Evolutionary conservation across 2,797 vertebrate species (phyloP), one percentile per base, ranked within the genome.

Genomic region (Xyrichtys novacula): DNA sequence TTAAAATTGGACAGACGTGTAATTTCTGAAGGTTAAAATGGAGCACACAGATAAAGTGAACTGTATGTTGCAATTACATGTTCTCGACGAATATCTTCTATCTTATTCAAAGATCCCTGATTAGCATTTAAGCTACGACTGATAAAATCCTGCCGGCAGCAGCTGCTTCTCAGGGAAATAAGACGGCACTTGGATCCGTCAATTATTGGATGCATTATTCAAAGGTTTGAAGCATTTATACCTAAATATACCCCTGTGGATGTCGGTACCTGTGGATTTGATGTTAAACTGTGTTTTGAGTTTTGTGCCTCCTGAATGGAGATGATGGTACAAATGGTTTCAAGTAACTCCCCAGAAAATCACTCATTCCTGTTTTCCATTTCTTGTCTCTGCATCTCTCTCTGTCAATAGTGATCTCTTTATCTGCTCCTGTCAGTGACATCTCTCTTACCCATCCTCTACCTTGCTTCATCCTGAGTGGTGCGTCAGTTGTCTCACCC

Each of bases 131-230:
- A 20, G 19, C 43, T 38, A 42, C 1, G 14, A 17, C 15, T 15
- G 31, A 61, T 43, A 16, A 62, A 28, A 47, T 17, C 61, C 40
- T 55, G 23, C 56, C 73, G 40, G 38, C 43, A 60, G 43, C 60
- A 46, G 28, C 22, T 10, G 29, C 23, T 43, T 38, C 23, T 42
- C 39, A 6, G 32, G 29, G n/a, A 56, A 23, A 70, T 60, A 23
- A 2, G 17, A 12, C 10, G 4, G 9, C 22, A 17, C 14, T 52
- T 31, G 25, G 15, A 44, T 50, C 12, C 9, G 50, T 72, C 1
- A 40, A 4, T 53, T 52, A 67, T 46, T 43, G 48, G 10, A 26
- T 46, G 47, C 31, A 53, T 55, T 38, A 53, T 58, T 70, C 14
- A 62, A 53, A 56, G 1, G 5, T 29, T 46, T 14, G 7, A 50